Conservation (phyloP, 2,888 invertebrate species). For the Tachina grossa region DNA sequence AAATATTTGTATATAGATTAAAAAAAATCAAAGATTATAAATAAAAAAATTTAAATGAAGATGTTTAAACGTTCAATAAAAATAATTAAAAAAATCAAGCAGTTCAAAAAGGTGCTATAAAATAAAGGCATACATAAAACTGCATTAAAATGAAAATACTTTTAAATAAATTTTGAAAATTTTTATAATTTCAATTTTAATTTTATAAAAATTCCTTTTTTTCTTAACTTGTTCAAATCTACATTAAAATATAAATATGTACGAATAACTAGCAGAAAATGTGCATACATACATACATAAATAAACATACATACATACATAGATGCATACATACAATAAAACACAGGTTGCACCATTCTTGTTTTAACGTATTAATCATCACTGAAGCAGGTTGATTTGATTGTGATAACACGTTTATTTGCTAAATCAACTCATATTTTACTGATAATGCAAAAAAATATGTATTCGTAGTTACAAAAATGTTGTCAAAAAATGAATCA, state of each 20-base stretch:
- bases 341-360: slow-evolving; percentile 41
- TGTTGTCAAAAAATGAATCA: slow-evolving; percentile 47
- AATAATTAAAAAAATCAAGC: not conserved
- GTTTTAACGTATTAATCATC: slow-evolving; percentile 67
- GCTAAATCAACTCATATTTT: slow-evolving; percentile 52
- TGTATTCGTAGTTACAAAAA: not conserved
- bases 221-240: not conserved
- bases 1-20: not conserved
- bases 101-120: not conserved
- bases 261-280: not conserved
- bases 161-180: not conserved
- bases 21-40: not conserved
- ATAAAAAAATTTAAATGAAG: not conserved
- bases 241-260: not conserved
- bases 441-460: slow-evolving; percentile 52
- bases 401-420: slow-evolving; percentile 65
- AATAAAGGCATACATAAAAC: not conserved
- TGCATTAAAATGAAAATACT: not conserved
- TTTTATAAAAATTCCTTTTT: not conserved
- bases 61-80: not conserved
- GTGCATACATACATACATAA: too few species aligned
- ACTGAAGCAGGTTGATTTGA: slow-evolving; percentile 58
- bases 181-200: not conserved
- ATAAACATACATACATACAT: too few species aligned
- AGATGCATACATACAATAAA: too few species aligned